These are phyloP conservation scores for Cladorhizidae sp. DNA, from an alignment of 37 sponge, comb jelly and placozoan species.

Conservation along the genomic window DNA sequence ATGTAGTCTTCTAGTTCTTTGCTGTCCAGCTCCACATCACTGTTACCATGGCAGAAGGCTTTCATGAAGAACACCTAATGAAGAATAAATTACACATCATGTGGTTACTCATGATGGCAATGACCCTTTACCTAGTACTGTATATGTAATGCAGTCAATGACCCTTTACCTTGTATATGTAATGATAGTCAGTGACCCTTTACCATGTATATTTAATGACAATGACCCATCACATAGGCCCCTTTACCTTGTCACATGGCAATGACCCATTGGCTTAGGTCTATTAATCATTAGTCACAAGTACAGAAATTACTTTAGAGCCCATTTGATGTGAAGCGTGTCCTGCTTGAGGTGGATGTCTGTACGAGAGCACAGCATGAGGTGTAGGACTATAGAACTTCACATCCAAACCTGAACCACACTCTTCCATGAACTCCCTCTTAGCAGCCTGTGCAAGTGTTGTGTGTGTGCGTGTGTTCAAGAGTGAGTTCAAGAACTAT, in stretches of 20 bases:
- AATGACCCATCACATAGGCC: too few species aligned
- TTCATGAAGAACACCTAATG: conserved; percentile 83
- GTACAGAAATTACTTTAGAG: conserved; percentile 25
- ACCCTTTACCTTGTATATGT: neutral
- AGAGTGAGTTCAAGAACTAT: too few species aligned
- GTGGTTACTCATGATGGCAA: too few species aligned
- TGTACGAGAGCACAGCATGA: conserved; percentile 34
- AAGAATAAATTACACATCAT: neutral
- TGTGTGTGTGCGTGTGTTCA: too few species aligned
- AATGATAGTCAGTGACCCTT: too few species aligned
- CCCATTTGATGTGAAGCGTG: neutral
- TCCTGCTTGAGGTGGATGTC: neutral
- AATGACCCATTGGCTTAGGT: too few species aligned
- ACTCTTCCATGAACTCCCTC: conserved; percentile 61
- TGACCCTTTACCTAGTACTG: too few species aligned
- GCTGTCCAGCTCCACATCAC: conserved; percentile 36
- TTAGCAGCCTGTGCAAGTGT: conserved; percentile 45
- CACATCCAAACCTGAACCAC: conserved; percentile 52
- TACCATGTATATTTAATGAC: too few species aligned
- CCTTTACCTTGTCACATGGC: too few species aligned
- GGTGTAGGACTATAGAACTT: conserved; percentile 54
- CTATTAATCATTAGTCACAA: too few species aligned
- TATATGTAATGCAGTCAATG: too few species aligned
- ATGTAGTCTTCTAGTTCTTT: conserved; percentile 44
- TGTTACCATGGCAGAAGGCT: conserved; percentile 30